Conservation (phyloP, 2,113 vertebrate species). For the Chaetorhynchus papuensis region DNA sequence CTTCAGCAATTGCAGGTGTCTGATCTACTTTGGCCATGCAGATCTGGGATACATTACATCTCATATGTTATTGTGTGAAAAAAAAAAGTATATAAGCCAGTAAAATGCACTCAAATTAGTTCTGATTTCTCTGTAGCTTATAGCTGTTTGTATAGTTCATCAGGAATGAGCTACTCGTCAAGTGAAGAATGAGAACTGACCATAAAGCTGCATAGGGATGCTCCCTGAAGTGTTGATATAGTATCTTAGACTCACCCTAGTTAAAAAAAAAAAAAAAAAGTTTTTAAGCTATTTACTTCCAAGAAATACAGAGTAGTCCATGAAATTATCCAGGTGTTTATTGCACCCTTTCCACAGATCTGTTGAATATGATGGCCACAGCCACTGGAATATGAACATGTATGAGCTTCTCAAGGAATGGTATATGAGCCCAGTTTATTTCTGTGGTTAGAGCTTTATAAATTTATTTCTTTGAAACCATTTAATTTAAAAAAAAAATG, state of each 20-base stretch:
- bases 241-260: neutral
- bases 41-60: neutral
- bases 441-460: neutral
- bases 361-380: neutral
- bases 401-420: neutral
- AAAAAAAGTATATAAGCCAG: neutral
- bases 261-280: neutral
- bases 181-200: neutral
- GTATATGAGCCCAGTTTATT: neutral
- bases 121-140: neutral
- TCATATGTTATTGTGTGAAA: neutral
- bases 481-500: neutral
- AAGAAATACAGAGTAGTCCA: neutral
- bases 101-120: neutral
- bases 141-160: neutral
- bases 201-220: neutral
- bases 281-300: neutral
- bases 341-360: neutral
- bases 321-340: neutral
- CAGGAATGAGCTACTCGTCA: neutral
- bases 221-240: neutral
- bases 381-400: neutral
- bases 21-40: neutral
- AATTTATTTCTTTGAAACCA: neutral
- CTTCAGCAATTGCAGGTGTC: neutral